Base-by-base conservation (phyloP, 2,888 invertebrate species). In the Campopleginae sp. region DNA sequence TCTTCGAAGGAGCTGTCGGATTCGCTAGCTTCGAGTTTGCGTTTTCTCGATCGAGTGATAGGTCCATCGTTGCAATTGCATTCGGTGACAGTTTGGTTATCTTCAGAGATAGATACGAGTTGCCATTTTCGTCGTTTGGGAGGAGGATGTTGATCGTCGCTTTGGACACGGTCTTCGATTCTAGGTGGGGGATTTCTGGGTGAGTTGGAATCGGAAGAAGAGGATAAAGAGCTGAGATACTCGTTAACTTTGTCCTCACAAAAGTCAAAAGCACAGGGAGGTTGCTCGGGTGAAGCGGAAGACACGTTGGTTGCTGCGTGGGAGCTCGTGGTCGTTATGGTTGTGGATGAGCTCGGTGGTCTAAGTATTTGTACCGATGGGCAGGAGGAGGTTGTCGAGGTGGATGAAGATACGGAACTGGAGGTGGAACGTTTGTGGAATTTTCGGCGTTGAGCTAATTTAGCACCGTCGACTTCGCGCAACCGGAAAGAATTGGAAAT, bases 381-480 rank as follows among this genome's bases (percentile, higher is more conserved):
- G 58, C 88, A 90, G 44, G 90, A 90, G 12, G 92, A 92, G n/a
- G 90, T 88, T 6, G 94, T 94, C 68, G 94, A 94, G 58, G 94
- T 93, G 65, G 94, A 94, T 0, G 94, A 94, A 12, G 92, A 93
- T 0, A 93, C 92, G 8, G 94, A 94, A 75, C 93, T 94, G 23
- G 93, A 94, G 1, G 94, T 94, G 44, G 94, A 94, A 75, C 94
- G 94, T 87, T 96, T 96, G 89, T 96, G 96, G 91, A 95, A 94
- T 90, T 96, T 95, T 5, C 97, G 94, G 42, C 97, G 94, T 91
- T 96, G 96, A 14, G 97, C 96, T 78, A 97, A 94, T 87, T 96
- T 96, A 0, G 97, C 97, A 79, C 95, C 95, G 44, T 95, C 95
- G 0, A 97, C 97, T 89, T 97, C 97, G 92, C 96, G 95, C 80